Evolutionary conservation across 1,140 invertebrate species (phyloP).

Genomic region (Sminthurides bifidus): DNA sequence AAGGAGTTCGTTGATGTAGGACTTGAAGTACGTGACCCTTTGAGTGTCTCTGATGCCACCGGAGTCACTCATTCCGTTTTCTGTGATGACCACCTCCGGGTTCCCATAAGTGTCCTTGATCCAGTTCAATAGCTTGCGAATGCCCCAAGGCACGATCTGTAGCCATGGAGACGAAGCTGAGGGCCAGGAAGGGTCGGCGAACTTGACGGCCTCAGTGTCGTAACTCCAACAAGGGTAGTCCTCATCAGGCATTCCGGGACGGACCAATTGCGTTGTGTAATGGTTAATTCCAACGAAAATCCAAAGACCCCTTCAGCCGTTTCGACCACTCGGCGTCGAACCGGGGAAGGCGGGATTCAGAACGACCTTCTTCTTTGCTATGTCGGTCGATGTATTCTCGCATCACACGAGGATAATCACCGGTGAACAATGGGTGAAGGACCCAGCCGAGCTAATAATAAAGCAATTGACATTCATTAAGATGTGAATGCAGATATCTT

Average conservation of each 20-base stretch:
- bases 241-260: neutral
- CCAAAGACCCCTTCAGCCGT: conserved; percentile 37
- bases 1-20: conserved; percentile 16
- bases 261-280: conserved; percentile 7
- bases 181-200: neutral
- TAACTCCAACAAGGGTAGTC: neutral
- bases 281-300: conserved; percentile 18
- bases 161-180: conserved; percentile 13
- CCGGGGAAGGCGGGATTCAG: conserved; percentile 20
- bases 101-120: conserved; percentile 20
- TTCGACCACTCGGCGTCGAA: neutral
- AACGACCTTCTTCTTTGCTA: conserved; percentile 13
- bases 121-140: conserved; percentile 21
- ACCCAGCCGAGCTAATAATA: conserved; percentile 7
- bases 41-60: conserved; percentile 35
- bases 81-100: conserved; percentile 16
- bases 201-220: conserved; percentile 6
- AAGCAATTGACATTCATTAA: neutral
- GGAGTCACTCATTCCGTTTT: conserved; percentile 36
- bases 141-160: conserved; percentile 19
- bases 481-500: neutral
- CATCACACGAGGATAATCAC: conserved; percentile 35
- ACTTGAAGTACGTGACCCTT: conserved; percentile 8
- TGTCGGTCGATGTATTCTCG: conserved; percentile 13
- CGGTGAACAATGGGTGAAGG: conserved; percentile 11